Conservation (phyloP, 1,140 invertebrate species). For the Heliconius nattereri region DNA sequence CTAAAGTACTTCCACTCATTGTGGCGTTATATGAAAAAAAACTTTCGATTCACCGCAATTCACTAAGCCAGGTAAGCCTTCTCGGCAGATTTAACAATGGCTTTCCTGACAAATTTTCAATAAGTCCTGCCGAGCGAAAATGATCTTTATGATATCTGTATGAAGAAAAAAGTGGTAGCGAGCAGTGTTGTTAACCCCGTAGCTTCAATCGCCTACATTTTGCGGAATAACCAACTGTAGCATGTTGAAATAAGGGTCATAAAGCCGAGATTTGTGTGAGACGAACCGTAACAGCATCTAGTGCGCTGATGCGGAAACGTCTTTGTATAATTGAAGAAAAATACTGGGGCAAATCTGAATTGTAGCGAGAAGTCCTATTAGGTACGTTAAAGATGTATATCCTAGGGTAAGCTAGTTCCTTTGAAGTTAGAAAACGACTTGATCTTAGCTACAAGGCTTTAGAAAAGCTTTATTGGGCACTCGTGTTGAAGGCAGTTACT, state of each 20-base stretch:
- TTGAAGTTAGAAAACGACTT: neutral
- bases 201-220: conserved; percentile 27
- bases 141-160: neutral
- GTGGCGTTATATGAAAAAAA: conserved; percentile 38
- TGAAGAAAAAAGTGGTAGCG: neutral
- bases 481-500: neutral
- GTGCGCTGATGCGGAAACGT: conserved; percentile 41
- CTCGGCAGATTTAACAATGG: conserved; percentile 44
- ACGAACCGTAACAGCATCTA: conserved; percentile 34
- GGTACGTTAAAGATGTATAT: neutral
- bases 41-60: conserved; percentile 41
- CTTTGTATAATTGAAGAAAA: conserved; percentile 45
- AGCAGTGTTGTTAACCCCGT: conserved; percentile 36
- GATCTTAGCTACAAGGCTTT: neutral
- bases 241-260: conserved; percentile 27
- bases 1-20: conserved; percentile 33
- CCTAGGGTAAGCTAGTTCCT: neutral
- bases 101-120: conserved; percentile 19
- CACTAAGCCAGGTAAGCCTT: conserved; percentile 41
- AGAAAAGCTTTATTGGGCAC: neutral
- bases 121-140: neutral
- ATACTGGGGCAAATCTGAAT: conserved; percentile 30
- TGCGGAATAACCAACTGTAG: conserved; percentile 30
- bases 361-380: conserved; percentile 11
- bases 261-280: conserved; percentile 20